These are phyloP conservation scores for Erethizon dorsatum DNA, from an alignment of 2,797 vertebrate genomes.

Conservation along the genomic window DNA sequence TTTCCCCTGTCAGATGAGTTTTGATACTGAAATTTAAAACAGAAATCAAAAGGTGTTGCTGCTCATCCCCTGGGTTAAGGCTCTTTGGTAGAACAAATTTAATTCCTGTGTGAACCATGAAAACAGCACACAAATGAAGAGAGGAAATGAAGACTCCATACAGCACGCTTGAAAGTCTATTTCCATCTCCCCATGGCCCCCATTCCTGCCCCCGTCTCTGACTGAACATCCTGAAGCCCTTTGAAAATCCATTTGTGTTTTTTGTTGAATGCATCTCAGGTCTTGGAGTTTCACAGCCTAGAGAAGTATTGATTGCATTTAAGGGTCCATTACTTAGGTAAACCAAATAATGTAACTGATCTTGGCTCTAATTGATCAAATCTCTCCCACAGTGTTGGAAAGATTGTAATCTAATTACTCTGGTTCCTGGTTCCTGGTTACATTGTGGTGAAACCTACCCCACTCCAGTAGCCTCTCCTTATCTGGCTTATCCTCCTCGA, in stretches of 20 bases:
- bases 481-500: slow-evolving; percentile 6
- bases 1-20: neutral
- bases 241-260: slow-evolving; percentile 64
- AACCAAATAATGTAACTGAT: slow-evolving; percentile 82
- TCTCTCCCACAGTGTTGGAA: slow-evolving; percentile 81
- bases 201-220: neutral
- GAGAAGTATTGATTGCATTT: slow-evolving; percentile 82
- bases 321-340: slow-evolving; percentile 85
- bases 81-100: neutral
- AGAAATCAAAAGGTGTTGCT: neutral
- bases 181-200: fast-evolving
- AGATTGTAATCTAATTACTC: slow-evolving; percentile 81
- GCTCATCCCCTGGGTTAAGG: neutral
- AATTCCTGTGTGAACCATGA: neutral
- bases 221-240: slow-evolving; percentile 55
- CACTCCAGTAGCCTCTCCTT: slow-evolving; percentile 27
- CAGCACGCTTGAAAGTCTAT: neutral
- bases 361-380: slow-evolving; percentile 81
- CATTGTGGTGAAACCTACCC: slow-evolving; percentile 72
- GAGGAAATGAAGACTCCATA: neutral
- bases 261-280: slow-evolving; percentile 60
- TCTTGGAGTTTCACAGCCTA: slow-evolving; percentile 66
- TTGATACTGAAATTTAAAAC: slow-evolving; percentile 34
- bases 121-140: neutral
- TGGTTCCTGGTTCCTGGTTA: slow-evolving; percentile 73